These are phyloP conservation scores for Opisthocomus hoazin DNA, from an alignment of 2,113 vertebrate species.

Conservation along the genomic window DNA sequence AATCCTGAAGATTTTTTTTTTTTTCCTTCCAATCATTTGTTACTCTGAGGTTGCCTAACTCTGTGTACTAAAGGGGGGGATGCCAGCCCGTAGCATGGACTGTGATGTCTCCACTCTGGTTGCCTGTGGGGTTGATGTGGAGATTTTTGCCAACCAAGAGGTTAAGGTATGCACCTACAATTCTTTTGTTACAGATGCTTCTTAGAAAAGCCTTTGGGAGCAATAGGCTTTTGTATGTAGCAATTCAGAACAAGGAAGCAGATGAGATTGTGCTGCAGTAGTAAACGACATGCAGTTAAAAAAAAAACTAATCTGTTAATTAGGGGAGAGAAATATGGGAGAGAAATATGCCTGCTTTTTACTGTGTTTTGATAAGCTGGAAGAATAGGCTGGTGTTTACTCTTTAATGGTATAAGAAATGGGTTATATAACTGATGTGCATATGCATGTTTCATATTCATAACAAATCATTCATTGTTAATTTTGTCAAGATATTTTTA, in stretches of 20 bases:
- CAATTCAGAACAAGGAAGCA: not conserved
- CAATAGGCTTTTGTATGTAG: not conserved
- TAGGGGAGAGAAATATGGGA: not conserved
- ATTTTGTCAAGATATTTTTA: slow-evolving; percentile 4
- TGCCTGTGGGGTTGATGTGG: slow-evolving; percentile 81
- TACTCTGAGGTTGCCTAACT: slow-evolving; percentile 48
- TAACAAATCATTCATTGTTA: slow-evolving; percentile 8
- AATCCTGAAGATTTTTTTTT: not conserved
- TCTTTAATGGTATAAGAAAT: not conserved
- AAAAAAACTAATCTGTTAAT: not conserved
- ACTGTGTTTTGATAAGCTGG: not conserved
- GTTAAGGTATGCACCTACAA: slow-evolving; percentile 76
- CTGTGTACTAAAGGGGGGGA: slow-evolving; percentile 60
- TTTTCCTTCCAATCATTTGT: not conserved
- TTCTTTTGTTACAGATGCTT: slow-evolving; percentile 25
- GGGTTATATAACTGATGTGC: slow-evolving; percentile 32
- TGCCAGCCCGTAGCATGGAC: slow-evolving; percentile 84
- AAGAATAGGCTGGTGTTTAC: slow-evolving; percentile 12
- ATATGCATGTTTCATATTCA: not conserved
- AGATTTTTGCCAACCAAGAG: slow-evolving; percentile 82
- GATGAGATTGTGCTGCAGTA: not conserved
- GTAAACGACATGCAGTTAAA: not conserved
- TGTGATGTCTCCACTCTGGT: slow-evolving; percentile 82
- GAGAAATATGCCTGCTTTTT: not conserved
- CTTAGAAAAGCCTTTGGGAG: slow-evolving; percentile 37